Evolutionary conservation across 1,140 invertebrate species (phyloP).

Genomic region (Atopsyche davidsoni): DNA sequence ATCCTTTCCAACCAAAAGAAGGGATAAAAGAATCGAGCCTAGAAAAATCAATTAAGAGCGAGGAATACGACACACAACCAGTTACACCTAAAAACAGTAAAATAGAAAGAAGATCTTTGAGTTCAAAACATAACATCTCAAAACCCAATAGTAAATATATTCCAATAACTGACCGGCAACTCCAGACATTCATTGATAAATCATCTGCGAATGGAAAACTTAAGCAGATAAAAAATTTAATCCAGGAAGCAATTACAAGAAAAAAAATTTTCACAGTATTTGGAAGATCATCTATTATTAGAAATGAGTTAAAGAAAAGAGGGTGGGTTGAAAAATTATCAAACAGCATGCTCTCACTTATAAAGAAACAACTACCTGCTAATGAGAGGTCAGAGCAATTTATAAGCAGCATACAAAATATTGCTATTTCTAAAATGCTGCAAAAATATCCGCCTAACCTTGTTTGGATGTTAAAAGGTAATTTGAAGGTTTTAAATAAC

Average conservation of each 20-base stretch:
- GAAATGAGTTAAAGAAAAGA: conserved; percentile 48
- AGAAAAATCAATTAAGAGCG: too few relatives aligned
- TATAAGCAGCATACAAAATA: conserved; percentile 37
- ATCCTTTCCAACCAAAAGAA: too few relatives aligned
- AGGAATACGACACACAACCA: too few relatives aligned
- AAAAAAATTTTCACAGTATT: conserved; percentile 38
- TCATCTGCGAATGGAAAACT: too few relatives aligned
- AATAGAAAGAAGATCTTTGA: too few relatives aligned
- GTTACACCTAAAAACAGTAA: too few relatives aligned
- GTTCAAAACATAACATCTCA: too few relatives aligned
- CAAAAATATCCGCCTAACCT: conserved; percentile 51
- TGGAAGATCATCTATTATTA: conserved; percentile 42
- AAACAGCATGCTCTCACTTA: conserved; percentile 32
- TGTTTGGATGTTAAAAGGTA: conserved; percentile 44
- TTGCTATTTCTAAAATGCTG: conserved; percentile 54
- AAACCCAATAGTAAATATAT: too few relatives aligned
- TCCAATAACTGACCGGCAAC: too few relatives aligned
- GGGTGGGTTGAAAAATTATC: conserved; percentile 58
- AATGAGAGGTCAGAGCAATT: conserved; percentile 34
- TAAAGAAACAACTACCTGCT: conserved; percentile 35
- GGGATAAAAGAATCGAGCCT: too few relatives aligned
- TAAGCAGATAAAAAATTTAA: conserved; percentile 33
- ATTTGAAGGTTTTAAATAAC: conserved; percentile 38
- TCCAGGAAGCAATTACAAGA: conserved; percentile 33
- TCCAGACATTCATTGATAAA: too few relatives aligned